phyloP scores from a whole-genome alignment of 2,888 invertebrate species.

The Monoplex corrugatus region DNA sequence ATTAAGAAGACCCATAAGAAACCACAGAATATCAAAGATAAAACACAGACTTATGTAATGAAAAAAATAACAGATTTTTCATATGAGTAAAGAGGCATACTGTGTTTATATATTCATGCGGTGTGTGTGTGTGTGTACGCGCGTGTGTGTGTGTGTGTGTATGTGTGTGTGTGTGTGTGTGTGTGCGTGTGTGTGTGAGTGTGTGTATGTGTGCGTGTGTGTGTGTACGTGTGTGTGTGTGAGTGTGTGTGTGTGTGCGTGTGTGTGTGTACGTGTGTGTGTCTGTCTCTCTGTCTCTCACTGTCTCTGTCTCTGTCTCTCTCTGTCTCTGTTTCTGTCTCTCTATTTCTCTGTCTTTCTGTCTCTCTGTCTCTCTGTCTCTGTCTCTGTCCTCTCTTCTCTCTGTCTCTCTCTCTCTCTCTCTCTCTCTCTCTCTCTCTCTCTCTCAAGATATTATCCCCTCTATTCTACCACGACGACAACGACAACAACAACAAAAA shows the following conservation, averaged over 20 bases:
- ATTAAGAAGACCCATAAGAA: no score
- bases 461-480: neutral
- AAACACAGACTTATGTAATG: no score
- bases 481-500: neutral
- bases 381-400: neutral
- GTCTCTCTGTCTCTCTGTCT: neutral
- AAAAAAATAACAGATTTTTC: no score
- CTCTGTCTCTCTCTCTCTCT: constrained; percentile 18
- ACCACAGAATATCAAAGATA: no score
- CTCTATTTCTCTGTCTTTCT: neutral
- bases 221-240: constrained; percentile 2
- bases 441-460: neutral
- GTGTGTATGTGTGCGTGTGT: neutral
- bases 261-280: neutral
- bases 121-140: neutral
- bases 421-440: neutral
- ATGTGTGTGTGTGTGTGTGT: neutral
- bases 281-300: neutral
- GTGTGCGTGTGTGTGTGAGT: neutral
- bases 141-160: neutral
- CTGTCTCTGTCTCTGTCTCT: no score
- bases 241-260: neutral
- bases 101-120: no score
- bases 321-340: no score
- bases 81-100: no score